Percentiles rank a stretch among this genome's conserved stretches.
Conservation (phyloP, 1,140 invertebrate species). For the Aphaenogaster ashmeadi region DNA sequence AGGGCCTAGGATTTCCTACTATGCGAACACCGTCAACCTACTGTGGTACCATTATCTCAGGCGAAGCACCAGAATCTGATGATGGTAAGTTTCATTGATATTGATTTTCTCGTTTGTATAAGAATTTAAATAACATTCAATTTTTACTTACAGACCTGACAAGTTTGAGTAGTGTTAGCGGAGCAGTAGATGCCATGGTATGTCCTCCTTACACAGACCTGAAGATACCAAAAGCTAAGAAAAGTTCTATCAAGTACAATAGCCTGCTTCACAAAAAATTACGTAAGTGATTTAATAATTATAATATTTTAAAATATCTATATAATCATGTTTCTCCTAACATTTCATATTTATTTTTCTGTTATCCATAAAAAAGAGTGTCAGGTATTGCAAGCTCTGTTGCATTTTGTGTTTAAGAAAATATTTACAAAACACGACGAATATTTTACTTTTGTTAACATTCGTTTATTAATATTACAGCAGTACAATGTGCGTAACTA, state of each 20-base stretch:
- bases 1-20: conserved; percentile 81
- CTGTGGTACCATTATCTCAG: conserved; percentile 84
- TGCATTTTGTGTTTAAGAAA: conserved; percentile 5
- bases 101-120: not conserved
- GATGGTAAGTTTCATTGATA: conserved; percentile 77
- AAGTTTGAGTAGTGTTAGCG: conserved; percentile 82
- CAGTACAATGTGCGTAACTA: conserved; percentile 76
- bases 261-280: conserved; percentile 86
- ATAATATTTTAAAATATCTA: not conserved
- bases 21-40: conserved; percentile 76
- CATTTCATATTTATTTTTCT: not conserved
- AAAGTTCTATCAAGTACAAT: conserved; percentile 84
- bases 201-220: conserved; percentile 83
- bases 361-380: not conserved
- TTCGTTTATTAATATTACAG: conserved; percentile 77
- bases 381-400: not conserved
- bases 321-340: conserved; percentile 2
- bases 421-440: conserved; percentile 25
- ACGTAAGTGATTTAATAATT: conserved; percentile 77
- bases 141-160: conserved; percentile 76
- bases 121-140: conserved; percentile 18
- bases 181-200: conserved; percentile 82
- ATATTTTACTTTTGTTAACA: conserved; percentile 67
- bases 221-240: conserved; percentile 80
- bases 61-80: conserved; percentile 85